A percentile compares a stretch with the other conserved stretches of the same genome.
Conservation (phyloP, 2,113 vertebrate species). For the Loxodonta africana region DNA sequence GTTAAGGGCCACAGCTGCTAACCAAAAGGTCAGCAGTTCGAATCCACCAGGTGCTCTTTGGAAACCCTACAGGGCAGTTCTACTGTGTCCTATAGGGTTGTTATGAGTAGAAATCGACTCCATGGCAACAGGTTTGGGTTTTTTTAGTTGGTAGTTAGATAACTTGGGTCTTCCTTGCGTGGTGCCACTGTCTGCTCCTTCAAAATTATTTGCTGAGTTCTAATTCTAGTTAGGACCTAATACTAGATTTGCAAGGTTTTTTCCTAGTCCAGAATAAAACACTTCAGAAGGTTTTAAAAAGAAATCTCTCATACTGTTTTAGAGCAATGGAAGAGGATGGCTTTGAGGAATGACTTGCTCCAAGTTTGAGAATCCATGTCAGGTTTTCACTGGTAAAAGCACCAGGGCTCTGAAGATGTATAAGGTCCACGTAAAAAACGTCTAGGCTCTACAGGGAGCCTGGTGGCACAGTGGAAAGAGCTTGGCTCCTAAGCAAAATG, state of each 20-base stretch:
- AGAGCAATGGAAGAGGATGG: neutral
- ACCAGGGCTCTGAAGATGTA: neutral
- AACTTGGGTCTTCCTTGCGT: neutral
- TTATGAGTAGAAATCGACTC: no score
- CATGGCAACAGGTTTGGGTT: no score
- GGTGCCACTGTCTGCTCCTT: neutral
- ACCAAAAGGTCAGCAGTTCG: no score
- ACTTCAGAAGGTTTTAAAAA: neutral
- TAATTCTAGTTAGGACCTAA: conserved; percentile 22
- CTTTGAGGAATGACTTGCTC: neutral
- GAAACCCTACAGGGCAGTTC: no score
- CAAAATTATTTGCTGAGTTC: neutral
- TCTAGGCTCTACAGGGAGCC: neutral
- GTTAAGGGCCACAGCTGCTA: no score
- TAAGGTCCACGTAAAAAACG: neutral
- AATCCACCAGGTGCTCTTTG: no score
- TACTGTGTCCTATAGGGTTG: no score
- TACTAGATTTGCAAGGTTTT: neutral
- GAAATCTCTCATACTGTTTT: neutral
- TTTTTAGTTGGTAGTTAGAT: neutral
- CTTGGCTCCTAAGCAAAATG: no score
- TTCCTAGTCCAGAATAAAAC: neutral
- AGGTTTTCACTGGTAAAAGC: neutral
- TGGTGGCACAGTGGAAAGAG: no score
- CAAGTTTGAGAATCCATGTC: conserved; percentile 12